These are phyloP conservation scores for Musca vetustissima DNA, from an alignment of 1,140 invertebrate species.

Conservation along the genomic window DNA sequence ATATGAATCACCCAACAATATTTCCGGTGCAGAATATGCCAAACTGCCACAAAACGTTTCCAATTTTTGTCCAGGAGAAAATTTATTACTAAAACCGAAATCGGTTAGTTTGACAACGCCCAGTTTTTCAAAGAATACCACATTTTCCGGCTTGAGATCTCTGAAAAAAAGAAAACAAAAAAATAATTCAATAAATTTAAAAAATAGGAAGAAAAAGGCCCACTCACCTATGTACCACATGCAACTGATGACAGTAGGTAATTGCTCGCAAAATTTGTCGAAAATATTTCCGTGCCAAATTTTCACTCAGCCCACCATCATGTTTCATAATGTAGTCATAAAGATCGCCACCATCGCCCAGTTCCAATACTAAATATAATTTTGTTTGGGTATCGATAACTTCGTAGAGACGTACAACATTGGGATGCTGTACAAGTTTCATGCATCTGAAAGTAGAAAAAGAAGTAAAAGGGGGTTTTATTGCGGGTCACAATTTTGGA, in stretches of 20 bases:
- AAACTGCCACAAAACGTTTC: slow-evolving; percentile 99
- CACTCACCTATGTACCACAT: slow-evolving; percentile 81
- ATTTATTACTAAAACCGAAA: slow-evolving; percentile 98
- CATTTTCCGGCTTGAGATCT: slow-evolving; percentile 98
- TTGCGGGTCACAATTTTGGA: no score
- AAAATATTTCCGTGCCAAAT: slow-evolving; percentile 90
- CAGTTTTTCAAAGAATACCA: slow-evolving; percentile 97
- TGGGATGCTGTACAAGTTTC: slow-evolving; percentile 98
- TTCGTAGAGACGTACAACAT: slow-evolving; percentile 97
- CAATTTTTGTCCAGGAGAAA: slow-evolving; percentile 94
- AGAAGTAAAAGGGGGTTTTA: not conserved
- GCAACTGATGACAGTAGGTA: slow-evolving; percentile 92
- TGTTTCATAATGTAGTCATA: slow-evolving; percentile 99
- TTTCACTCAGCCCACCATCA: slow-evolving; percentile 75
- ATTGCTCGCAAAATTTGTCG: slow-evolving; percentile 95
- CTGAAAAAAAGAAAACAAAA: slow-evolving; percentile 55
- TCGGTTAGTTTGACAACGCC: slow-evolving; percentile 98
- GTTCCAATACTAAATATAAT: slow-evolving; percentile 92
- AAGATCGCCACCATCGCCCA: slow-evolving; percentile 98
- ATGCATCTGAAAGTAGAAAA: slow-evolving; percentile 77
- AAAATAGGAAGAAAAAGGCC: not conserved
- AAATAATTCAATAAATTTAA: no score
- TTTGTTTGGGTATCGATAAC: slow-evolving; percentile 98
- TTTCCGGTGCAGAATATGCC: slow-evolving; percentile 99
- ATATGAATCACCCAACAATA: slow-evolving; percentile 93